Conservation (phyloP, 1,140 invertebrate species). For the Microplitis demolitor region DNA sequence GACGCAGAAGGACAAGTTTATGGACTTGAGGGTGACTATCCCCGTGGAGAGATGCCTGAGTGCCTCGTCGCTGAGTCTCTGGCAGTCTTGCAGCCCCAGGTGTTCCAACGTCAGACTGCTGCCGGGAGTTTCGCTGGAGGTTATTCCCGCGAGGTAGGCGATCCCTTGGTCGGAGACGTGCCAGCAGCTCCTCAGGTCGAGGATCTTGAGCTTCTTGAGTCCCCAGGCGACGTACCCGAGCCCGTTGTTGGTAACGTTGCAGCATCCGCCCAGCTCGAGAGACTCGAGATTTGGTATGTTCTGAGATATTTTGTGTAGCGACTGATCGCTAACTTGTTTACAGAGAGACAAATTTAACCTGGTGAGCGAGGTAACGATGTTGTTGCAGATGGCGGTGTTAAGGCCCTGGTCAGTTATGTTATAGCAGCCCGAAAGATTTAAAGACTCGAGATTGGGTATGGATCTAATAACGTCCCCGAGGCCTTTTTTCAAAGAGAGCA, state of each 20-base stretch:
- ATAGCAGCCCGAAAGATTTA: slow-evolving; percentile 92
- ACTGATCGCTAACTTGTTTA: slow-evolving; percentile 91
- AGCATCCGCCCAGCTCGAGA: slow-evolving; percentile 88
- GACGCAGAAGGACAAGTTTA: slow-evolving; percentile 93
- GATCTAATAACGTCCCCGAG: slow-evolving; percentile 85
- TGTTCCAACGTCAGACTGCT: slow-evolving; percentile 79
- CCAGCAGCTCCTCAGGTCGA: slow-evolving; percentile 91
- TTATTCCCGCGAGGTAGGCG: slow-evolving; percentile 80
- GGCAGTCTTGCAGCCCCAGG: slow-evolving; percentile 91
- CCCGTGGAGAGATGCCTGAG: slow-evolving; percentile 82
- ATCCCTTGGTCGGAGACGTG: slow-evolving; percentile 89
- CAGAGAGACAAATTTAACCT: slow-evolving; percentile 88
- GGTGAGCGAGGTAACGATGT: slow-evolving; percentile 75
- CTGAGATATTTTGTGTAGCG: slow-evolving; percentile 81
- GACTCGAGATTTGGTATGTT: slow-evolving; percentile 85
- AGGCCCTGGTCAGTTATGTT: slow-evolving; percentile 85
- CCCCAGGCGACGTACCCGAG: slow-evolving; percentile 85
- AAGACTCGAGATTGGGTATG: slow-evolving; percentile 82
- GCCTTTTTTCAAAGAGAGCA: slow-evolving; percentile 83
- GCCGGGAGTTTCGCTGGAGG: slow-evolving; percentile 64
- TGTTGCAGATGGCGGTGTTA: slow-evolving; percentile 77
- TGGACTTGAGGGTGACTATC: slow-evolving; percentile 77
- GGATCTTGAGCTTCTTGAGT: slow-evolving; percentile 77
- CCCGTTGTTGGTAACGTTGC: slow-evolving; percentile 86
- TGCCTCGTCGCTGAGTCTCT: slow-evolving; percentile 89